phyloP scores from a whole-genome alignment of 2,888 invertebrate species.

The Elysia crispata region DNA sequence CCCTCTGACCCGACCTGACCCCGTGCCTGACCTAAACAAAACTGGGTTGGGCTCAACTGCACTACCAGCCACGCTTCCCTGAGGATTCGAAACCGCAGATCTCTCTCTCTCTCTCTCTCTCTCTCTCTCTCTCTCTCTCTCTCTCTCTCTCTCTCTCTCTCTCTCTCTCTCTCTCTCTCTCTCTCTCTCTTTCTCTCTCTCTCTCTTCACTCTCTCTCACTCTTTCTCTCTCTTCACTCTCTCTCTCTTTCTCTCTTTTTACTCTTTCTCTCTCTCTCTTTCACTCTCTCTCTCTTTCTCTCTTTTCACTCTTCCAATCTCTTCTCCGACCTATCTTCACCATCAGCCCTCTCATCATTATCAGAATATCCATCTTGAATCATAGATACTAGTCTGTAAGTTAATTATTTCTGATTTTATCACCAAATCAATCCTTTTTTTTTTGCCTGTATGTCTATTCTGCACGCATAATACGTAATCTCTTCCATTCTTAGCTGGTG shows the following conservation, averaged over 20 bases:
- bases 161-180: background rate
- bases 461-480: too few relatives aligned
- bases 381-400: too few relatives aligned
- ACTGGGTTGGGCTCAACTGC: conserved; percentile 29
- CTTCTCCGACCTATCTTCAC: too few relatives aligned
- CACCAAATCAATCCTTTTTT: too few relatives aligned
- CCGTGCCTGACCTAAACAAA: conserved; percentile 46
- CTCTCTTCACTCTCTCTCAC: conserved; percentile 1
- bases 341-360: too few relatives aligned
- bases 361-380: too few relatives aligned
- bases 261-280: background rate
- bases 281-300: conserved; percentile 9
- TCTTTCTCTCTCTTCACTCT: background rate
- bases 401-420: too few relatives aligned
- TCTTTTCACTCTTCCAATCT: background rate
- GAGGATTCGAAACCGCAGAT: conserved; percentile 20
- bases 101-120: conserved; percentile 25
- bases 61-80: background rate
- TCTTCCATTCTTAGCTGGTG: too few relatives aligned
- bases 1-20: conserved; percentile 49
- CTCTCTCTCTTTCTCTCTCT: background rate
- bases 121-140: background rate
- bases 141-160: background rate
- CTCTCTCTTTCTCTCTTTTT: background rate
- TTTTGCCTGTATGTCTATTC: too few relatives aligned